These are phyloP conservation scores for Microctenopoma steveboyesi DNA, from an alignment of 2,797 vertebrate species.

Conservation along the genomic window DNA sequence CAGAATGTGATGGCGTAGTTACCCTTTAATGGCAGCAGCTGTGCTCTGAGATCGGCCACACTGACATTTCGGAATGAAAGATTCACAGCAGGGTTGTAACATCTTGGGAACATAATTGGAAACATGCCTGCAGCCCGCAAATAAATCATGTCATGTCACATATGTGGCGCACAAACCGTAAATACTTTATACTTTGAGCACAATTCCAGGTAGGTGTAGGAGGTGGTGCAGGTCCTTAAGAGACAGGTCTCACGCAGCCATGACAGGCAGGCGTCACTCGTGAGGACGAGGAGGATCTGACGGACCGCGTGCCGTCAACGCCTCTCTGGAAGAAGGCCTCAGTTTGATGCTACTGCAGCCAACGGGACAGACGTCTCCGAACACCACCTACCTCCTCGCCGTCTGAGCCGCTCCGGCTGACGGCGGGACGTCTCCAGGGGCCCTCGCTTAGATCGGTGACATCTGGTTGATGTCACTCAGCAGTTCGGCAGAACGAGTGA, in stretches of 20 bases:
- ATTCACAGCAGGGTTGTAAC: not conserved
- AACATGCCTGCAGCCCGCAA: not conserved
- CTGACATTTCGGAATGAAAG: not conserved
- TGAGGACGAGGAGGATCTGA: not conserved
- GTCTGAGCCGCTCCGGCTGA: not conserved
- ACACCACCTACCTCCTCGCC: not conserved
- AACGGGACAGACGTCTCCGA: constrained; percentile 3
- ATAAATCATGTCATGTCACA: not conserved
- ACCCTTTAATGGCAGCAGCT: not conserved
- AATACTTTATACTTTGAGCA: not conserved
- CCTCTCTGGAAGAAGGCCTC: not conserved
- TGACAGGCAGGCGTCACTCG: not conserved
- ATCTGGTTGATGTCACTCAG: constrained; percentile 11
- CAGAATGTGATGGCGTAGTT: not conserved
- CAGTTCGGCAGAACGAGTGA: not conserved
- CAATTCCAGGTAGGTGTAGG: not conserved
- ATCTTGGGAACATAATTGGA: not conserved
- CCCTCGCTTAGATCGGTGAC: constrained; percentile 12
- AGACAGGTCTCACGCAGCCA: not conserved
- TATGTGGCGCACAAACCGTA: not conserved
- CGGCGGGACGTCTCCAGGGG: constrained; percentile 11
- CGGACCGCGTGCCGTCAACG: not conserved
- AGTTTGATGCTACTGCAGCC: not conserved
- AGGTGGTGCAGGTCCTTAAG: not conserved
- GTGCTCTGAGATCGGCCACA: not conserved